Base-by-base conservation (phyloP, 2,797 vertebrate species). In the Liparis tanakae region DNA sequence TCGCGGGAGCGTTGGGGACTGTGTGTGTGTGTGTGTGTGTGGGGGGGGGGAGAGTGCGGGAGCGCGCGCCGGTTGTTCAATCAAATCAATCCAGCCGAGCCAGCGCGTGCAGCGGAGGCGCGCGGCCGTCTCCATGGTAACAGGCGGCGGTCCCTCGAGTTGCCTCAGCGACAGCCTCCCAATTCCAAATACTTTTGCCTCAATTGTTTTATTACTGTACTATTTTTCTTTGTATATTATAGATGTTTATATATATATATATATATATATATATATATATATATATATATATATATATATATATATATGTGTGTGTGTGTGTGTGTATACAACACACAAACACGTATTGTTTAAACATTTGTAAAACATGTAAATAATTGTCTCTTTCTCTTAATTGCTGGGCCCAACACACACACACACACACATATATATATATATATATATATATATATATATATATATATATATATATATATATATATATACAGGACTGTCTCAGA, bases 91-190 rank as follows among this genome's bases (percentile, higher is more conserved):
- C 88, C 39, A 41, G 39, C 39, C 72, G 82, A 74, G 74, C 73
- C 78, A 56, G 86, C 77, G 68, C 82, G 56, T 82, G 90, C 90
- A 63, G 86, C 88, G 86, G 90, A 56, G 63, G 84, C 88, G 89
- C 89, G 90, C 91, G 25, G 71, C 70, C 88, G 76, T 93, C 87
- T 74, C 90, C 88, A 84, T 82, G 80, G 84, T 71, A 89, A 89
- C 91, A 66, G 70, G 5, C 9, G 20, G 25, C 56, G 51, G 65
- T 60, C 56, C 7, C 62, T n/a, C n/a, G n/a, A 62, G 53, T 7
- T 64, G 61, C 56, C 75, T 48, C 58, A 56, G 1, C 48, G 12
- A 44, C 43, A 20, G 12, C 7, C 4, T 36, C 46, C 9, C 17
- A 5, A 39, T n/a, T n/a, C n/a, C n/a, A n/a, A n/a, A 58, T 39